A percentile compares a stretch with the other conserved stretches of the same genome.
These are phyloP conservation scores for Melanerpes formicivorus DNA, from an alignment of 2,113 vertebrate genomes.

Conservation along the genomic window DNA sequence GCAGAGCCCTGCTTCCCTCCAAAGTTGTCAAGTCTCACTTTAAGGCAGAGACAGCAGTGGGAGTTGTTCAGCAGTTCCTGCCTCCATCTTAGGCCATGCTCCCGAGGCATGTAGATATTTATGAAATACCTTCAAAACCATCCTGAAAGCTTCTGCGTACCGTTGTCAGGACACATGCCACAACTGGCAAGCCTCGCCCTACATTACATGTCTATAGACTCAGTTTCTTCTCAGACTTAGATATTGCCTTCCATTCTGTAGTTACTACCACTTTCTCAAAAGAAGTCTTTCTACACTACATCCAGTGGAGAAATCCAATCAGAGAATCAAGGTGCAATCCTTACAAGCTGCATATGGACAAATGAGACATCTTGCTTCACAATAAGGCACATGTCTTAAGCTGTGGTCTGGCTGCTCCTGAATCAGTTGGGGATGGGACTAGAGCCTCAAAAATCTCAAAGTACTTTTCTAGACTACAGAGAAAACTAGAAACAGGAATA, in stretches of 20 bases:
- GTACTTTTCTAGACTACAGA: neutral
- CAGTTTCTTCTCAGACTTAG: neutral
- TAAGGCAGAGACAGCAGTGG: fast-evolving
- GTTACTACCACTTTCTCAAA: neutral
- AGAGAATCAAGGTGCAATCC: neutral
- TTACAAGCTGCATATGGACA: neutral
- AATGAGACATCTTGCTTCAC: neutral
- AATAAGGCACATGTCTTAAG: neutral
- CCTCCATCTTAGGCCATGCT: neutral
- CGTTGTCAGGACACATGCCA: neutral
- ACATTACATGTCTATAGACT: neutral
- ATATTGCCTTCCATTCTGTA: neutral
- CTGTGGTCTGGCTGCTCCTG: neutral
- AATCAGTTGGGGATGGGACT: neutral
- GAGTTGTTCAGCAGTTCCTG: neutral
- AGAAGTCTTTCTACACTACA: fast-evolving
- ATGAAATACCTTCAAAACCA: neutral
- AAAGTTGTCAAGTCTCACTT: fast-evolving
- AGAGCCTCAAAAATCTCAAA: neutral
- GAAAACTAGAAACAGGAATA: neutral
- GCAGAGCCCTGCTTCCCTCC: neutral
- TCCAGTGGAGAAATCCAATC: neutral
- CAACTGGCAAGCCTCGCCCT: neutral
- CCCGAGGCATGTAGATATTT: neutral
- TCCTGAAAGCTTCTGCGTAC: neutral